Evolutionary conservation across 2,113 vertebrate genomes (phyloP), one percentile per base, ranked within the genome.

Genomic region (Anguilla rostrata): DNA sequence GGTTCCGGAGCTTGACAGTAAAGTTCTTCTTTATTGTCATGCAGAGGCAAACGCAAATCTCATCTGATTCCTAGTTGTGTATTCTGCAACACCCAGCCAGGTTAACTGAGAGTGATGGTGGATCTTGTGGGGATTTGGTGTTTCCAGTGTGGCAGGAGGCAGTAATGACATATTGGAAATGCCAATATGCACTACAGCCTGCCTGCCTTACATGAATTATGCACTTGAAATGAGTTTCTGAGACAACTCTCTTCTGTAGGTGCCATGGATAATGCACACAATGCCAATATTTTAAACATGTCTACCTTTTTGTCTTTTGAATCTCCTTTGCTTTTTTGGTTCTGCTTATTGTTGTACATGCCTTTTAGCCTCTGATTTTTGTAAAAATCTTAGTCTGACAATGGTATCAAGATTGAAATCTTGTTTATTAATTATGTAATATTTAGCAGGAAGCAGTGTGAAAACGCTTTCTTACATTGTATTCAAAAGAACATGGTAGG

Each of bases 111-210:
- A 49, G 15, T 53, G 81, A 22, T 82, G 81, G 46, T 49, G 43
- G 81, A 82, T 49, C 81, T 43, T 26, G 46, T 49, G 81, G 81
- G 81, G 81, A 82, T 82, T 46, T n/a, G 81, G 81, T 49, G 26
- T 82, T 82, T 80, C 84, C 53, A 39, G 53, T 79, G 53, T 78
- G 39, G 75, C 78, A 60, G 53, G 84, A 78, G 39, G 78, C 75
- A 57, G 75, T 85, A 80, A 78, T 85, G 84, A 85, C 34, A 57
- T 57, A 56, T 75, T 78, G 53, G 75, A 80, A 80, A 49, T 53
- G 75, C 46, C 39, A 60, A 57, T 60, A 60, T 83, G 82, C 29
- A 75, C 71, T 63, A 83, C 75, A 80, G 84, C 71, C 63, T 85
- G 16, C 78, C 75, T 34, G 46, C 29, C 49, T 80, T 26, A 78